Percentiles rank a stretch among this genome's conserved stretches.
These are phyloP conservation scores for Lamellibrachia columna DNA, from an alignment of 2,888 invertebrate genomes.

Conservation along the genomic window DNA sequence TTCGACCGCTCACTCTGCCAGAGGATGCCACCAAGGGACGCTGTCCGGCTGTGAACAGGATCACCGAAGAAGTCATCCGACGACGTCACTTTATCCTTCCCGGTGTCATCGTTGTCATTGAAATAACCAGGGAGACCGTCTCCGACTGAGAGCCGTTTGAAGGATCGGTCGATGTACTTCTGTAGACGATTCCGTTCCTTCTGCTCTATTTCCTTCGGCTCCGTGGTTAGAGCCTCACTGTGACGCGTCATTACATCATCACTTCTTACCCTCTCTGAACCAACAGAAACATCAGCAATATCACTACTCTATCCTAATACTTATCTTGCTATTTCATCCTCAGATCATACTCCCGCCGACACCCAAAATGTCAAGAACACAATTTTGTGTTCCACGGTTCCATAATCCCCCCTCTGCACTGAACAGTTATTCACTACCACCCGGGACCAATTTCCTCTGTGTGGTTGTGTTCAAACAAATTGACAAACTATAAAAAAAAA, in stretches of 20 bases:
- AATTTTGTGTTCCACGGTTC: no score
- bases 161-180: conserved; percentile 3
- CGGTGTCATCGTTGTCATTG: neutral
- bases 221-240: neutral
- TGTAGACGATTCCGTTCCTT: neutral
- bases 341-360: neutral
- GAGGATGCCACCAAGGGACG: neutral
- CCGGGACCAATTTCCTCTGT: no score
- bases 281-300: neutral
- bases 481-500: neutral
- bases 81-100: neutral
- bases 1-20: neutral
- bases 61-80: neutral
- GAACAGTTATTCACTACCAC: no score
- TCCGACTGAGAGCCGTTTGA: neutral
- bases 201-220: neutral
- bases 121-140: neutral
- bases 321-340: neutral
- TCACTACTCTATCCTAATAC: neutral
- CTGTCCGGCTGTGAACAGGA: neutral
- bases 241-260: neutral
- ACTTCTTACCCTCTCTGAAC: neutral
- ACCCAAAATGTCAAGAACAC: no score
- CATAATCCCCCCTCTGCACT: no score
- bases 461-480: neutral